phyloP scores from a whole-genome alignment of 2,888 invertebrate species.

The Ectemnius continuus region DNA sequence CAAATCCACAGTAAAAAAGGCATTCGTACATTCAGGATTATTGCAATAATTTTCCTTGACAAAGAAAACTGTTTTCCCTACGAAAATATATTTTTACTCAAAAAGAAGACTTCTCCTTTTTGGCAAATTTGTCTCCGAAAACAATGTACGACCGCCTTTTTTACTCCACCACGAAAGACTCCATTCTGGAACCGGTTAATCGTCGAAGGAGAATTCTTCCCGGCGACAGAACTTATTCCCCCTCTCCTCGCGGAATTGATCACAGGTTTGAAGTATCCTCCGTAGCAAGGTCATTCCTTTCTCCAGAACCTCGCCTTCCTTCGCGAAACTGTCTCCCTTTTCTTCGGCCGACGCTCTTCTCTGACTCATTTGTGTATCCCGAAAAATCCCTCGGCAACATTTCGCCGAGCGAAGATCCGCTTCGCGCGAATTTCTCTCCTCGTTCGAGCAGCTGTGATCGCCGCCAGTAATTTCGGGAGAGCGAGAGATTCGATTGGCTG shows the following conservation, averaged over 20 bases:
- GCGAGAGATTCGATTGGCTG: too few relatives aligned
- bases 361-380: constrained; percentile 28
- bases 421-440: not conserved
- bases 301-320: constrained; percentile 51
- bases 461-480: too few relatives aligned
- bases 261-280: constrained; percentile 53
- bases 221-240: constrained; percentile 19
- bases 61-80: too few relatives aligned
- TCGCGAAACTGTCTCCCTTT: constrained; percentile 51
- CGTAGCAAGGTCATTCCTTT: constrained; percentile 59
- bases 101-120: too few relatives aligned
- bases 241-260: constrained; percentile 8
- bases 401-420: not conserved
- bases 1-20: too few relatives aligned
- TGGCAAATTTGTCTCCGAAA: too few relatives aligned
- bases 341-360: constrained; percentile 21
- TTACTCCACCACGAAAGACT: too few relatives aligned
- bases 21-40: not conserved
- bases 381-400: constrained; percentile 22
- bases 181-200: constrained; percentile 37
- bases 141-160: too few relatives aligned
- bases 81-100: too few relatives aligned
- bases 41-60: too few relatives aligned
- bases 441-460: too few relatives aligned
- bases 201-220: constrained; percentile 21